Percentiles rank a stretch among this genome's conserved stretches.
phyloP scores from a whole-genome alignment of 2,888 invertebrate genomes.

The Acrocera orbiculus region DNA sequence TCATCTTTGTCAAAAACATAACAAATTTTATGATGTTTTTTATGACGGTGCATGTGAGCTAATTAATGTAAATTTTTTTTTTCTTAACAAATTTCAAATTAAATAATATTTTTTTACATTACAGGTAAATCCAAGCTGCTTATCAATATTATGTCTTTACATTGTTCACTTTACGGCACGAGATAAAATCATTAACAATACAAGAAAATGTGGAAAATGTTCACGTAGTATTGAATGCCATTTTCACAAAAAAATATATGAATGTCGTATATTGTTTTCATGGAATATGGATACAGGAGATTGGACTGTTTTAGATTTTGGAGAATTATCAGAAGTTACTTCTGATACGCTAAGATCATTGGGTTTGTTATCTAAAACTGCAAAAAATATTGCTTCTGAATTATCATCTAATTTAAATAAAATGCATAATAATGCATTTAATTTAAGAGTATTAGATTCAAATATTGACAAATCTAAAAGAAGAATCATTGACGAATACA shows the following conservation, averaged over 20 bases:
- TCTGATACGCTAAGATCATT: conserved; percentile 7
- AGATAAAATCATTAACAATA: conserved; percentile 20
- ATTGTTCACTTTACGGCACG: conserved; percentile 30
- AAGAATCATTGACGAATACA: conserved; percentile 24
- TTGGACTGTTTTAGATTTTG: conserved; percentile 30
- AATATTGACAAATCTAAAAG: conserved; percentile 28
- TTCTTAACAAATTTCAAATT: neutral
- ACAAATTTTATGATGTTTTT: conserved; percentile 30
- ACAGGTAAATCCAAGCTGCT: conserved; percentile 26
- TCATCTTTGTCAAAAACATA: conserved; percentile 29
- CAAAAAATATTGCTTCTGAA: conserved; percentile 25
- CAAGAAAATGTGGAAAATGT: conserved; percentile 25
- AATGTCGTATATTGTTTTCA: conserved; percentile 28
- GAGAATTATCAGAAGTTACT: conserved; percentile 23
- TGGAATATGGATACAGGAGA: conserved; percentile 30
- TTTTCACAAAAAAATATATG: conserved; percentile 27
- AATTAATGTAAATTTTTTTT: conserved; percentile 24
- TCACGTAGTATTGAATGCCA: conserved; percentile 23
- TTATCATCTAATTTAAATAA: conserved; percentile 19
- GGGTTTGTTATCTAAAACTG: conserved; percentile 20
- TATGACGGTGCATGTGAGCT: conserved; percentile 31
- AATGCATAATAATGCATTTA: conserved; percentile 22
- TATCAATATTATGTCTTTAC: conserved; percentile 24
- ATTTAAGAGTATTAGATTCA: conserved; percentile 26
- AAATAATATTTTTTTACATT: conserved; percentile 3